Percentiles rank a stretch among this genome's conserved stretches.
phyloP scores from a whole-genome alignment of 2,113 vertebrate species.

The Petrocephalus microphthalmus region DNA sequence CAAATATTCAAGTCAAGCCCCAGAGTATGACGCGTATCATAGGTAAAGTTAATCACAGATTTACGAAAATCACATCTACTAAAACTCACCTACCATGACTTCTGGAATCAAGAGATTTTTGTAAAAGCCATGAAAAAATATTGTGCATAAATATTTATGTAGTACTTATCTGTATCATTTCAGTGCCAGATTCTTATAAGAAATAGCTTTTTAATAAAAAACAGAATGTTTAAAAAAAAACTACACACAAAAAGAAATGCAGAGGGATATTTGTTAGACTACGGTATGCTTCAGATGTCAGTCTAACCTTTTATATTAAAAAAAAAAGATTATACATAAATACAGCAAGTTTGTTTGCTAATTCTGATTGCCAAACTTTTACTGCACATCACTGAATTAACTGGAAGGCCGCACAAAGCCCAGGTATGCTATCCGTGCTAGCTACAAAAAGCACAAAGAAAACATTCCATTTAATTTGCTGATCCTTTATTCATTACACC shows the following conservation, averaged over 20 bases:
- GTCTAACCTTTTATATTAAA: not conserved
- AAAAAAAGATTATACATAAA: not conserved
- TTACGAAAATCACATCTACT: not conserved
- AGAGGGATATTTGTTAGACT: not conserved
- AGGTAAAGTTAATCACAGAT: not conserved
- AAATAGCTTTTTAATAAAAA: not conserved
- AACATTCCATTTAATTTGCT: not conserved
- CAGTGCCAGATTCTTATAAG: not conserved
- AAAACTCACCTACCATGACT: not conserved
- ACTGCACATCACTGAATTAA: not conserved
- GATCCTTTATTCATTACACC: slow-evolving; percentile 32
- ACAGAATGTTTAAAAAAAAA: not conserved
- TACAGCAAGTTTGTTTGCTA: not conserved
- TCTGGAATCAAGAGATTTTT: not conserved
- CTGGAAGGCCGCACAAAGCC: not conserved
- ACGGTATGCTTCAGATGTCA: not conserved
- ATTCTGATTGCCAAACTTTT: not conserved
- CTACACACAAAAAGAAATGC: not conserved
- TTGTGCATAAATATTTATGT: not conserved
- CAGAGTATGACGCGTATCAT: not conserved
- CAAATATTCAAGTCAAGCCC: not conserved
- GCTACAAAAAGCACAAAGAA: not conserved
- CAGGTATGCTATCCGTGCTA: not conserved
- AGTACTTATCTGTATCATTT: not conserved
- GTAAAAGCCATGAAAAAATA: not conserved